phyloP scores from a whole-genome alignment of 2,888 invertebrate species.

The Cotesia congregata region DNA sequence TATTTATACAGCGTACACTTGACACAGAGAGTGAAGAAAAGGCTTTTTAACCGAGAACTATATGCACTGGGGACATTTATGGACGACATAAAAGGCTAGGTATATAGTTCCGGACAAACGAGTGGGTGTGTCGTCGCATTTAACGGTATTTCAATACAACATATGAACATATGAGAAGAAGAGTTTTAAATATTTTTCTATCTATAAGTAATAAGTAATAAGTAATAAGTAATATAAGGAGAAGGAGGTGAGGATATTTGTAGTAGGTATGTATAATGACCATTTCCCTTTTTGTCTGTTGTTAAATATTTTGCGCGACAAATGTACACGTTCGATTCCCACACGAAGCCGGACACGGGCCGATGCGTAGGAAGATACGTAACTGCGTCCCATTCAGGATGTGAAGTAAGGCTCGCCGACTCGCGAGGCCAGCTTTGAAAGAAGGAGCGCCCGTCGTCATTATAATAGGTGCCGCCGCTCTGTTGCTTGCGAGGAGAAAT shows the following conservation, averaged over 20 bases:
- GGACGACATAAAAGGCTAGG: slow-evolving; percentile 19
- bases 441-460: slow-evolving; percentile 54
- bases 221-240: neutral
- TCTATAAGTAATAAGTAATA: neutral
- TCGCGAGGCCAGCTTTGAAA: slow-evolving; percentile 48
- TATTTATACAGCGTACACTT: neutral
- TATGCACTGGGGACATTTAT: slow-evolving; percentile 22
- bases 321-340: slow-evolving; percentile 31
- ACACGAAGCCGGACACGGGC: slow-evolving; percentile 31
- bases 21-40: slow-evolving; percentile 15
- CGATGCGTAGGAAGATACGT: slow-evolving; percentile 44
- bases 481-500: slow-evolving; percentile 48
- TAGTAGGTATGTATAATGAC: neutral
- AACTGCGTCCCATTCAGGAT: slow-evolving; percentile 52
- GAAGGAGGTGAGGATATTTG: neutral
- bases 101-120: slow-evolving; percentile 19
- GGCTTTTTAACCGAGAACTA: slow-evolving; percentile 1
- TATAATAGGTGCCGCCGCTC: slow-evolving; percentile 51
- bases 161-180: neutral
- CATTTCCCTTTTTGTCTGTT: slow-evolving; percentile 8
- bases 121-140: slow-evolving; percentile 17
- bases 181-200: neutral
- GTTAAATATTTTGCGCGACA: slow-evolving; percentile 36
- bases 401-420: slow-evolving; percentile 52
- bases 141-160: slow-evolving; percentile 17